These are phyloP conservation scores for Hyalella azteca DNA, from an alignment of 2,888 invertebrate species.

Conservation along the genomic window DNA sequence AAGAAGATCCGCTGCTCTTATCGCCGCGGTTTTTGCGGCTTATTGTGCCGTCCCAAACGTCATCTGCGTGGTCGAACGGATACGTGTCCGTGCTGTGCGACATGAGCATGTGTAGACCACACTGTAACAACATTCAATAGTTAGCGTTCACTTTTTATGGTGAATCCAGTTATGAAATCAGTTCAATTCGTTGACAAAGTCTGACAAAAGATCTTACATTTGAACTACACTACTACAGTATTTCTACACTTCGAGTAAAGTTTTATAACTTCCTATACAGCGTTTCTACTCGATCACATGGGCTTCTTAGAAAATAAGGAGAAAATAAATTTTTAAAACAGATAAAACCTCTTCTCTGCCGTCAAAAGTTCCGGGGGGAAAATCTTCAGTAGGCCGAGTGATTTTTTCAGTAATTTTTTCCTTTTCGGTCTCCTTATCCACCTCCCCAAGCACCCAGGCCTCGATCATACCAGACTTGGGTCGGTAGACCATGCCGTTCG, in stretches of 20 bases:
- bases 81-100: slow-evolving; percentile 55
- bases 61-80: slow-evolving; percentile 41
- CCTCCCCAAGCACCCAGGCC: not conserved
- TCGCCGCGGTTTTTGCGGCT: slow-evolving; percentile 14
- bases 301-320: too few relatives aligned
- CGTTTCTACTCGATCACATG: too few relatives aligned
- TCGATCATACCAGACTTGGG: not conserved
- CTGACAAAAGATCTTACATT: too few relatives aligned
- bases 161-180: too few relatives aligned
- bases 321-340: not conserved
- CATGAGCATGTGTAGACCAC: slow-evolving; percentile 48
- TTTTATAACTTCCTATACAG: too few relatives aligned
- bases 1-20: not conserved
- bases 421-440: slow-evolving; percentile 43
- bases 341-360: slow-evolving; percentile 52
- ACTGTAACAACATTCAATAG: slow-evolving; percentile 43
- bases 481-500: slow-evolving; percentile 45
- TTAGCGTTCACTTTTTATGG: too few relatives aligned
- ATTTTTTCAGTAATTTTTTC: slow-evolving; percentile 16
- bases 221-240: too few relatives aligned
- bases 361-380: slow-evolving; percentile 41
- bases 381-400: not conserved
- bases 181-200: too few relatives aligned
- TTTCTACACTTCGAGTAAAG: too few relatives aligned
- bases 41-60: slow-evolving; percentile 43